Conservation (phyloP, 2,113 vertebrate species). For the Chionis minor region DNA sequence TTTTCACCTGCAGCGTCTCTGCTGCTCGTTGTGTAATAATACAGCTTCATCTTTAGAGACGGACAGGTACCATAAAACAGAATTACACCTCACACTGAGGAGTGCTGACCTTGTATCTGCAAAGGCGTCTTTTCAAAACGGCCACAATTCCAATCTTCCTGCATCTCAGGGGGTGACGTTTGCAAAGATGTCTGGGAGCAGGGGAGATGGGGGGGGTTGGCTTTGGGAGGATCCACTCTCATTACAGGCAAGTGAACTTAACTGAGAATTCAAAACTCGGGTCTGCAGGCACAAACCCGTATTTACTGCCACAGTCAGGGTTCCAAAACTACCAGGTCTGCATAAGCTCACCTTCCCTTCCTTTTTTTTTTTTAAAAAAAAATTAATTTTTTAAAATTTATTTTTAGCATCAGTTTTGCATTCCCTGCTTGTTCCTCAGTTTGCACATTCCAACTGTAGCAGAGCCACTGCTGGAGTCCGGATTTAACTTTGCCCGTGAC, state of each 20-base stretch:
- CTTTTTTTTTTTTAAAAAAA: not conserved
- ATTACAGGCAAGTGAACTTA: not conserved
- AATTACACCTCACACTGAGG: not conserved
- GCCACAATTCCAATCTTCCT: not conserved
- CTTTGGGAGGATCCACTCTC: not conserved
- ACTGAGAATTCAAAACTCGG: not conserved
- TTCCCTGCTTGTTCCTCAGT: not conserved
- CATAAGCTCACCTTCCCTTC: fast-evolving
- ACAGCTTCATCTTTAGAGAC: not conserved
- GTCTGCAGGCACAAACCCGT: not conserved
- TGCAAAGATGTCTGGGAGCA: not conserved
- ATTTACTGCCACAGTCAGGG: not conserved
- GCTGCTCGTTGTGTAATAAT: not conserved
- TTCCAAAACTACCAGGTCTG: not conserved
- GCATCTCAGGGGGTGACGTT: not conserved
- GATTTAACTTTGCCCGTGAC: not conserved
- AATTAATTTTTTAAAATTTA: not conserved
- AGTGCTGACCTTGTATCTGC: not conserved
- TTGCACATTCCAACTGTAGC: not conserved
- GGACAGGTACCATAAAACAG: not conserved
- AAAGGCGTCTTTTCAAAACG: not conserved
- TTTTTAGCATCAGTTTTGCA: not conserved
- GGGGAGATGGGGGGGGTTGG: not conserved
- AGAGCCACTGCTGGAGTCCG: not conserved
- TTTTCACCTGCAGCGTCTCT: not conserved